phyloP scores from a whole-genome alignment of 2,888 invertebrate species.

The Dasysyrphus tricinctus region DNA sequence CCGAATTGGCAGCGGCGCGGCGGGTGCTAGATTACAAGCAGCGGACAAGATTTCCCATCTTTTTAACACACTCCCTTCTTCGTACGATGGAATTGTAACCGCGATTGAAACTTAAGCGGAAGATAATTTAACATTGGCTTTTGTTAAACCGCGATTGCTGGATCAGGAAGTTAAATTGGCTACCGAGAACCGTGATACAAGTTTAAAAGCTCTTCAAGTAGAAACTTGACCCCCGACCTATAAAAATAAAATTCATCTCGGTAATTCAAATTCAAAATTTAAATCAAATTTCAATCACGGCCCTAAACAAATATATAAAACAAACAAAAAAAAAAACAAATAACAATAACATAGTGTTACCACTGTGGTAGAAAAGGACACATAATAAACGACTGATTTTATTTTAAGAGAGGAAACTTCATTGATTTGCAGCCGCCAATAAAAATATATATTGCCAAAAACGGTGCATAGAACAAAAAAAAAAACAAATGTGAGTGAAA shows the following conservation, averaged over 20 bases:
- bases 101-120: slow-evolving; percentile 80
- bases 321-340: too few species aligned
- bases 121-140: slow-evolving; percentile 78
- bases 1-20: slow-evolving; percentile 33
- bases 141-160: slow-evolving; percentile 79
- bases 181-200: slow-evolving; percentile 74
- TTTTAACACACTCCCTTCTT: slow-evolving; percentile 78
- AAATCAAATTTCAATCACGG: too few species aligned
- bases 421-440: slow-evolving; percentile 59
- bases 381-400: slow-evolving; percentile 77
- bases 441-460: slow-evolving; percentile 54
- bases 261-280: too few species aligned
- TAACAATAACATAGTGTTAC: slow-evolving; percentile 73
- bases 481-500: too few species aligned
- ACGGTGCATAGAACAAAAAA: too few species aligned
- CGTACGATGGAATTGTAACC: slow-evolving; percentile 80
- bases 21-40: slow-evolving; percentile 52
- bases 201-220: slow-evolving; percentile 73
- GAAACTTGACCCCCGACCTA: too few species aligned
- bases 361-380: slow-evolving; percentile 79
- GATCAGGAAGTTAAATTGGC: slow-evolving; percentile 64
- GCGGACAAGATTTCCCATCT: slow-evolving; percentile 62
- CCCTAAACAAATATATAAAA: too few species aligned
- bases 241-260: too few species aligned
- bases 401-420: slow-evolving; percentile 41